Base-by-base conservation (phyloP, 1,140 invertebrate species). In the Temnothorax nylanderi region DNA sequence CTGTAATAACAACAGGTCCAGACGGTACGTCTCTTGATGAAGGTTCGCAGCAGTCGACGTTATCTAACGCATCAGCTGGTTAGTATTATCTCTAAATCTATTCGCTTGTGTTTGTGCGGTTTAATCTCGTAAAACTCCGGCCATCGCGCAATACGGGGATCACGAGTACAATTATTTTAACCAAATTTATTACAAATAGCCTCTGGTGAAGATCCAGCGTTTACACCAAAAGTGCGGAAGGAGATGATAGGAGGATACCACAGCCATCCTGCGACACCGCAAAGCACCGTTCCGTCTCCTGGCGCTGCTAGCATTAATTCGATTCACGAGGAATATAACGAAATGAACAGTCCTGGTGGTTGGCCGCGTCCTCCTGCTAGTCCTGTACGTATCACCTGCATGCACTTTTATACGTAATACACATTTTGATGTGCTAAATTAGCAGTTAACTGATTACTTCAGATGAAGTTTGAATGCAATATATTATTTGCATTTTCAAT, bases 41-140 rank as follows among this genome's bases (percentile, higher is more conserved):
- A 95, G 98, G 97, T 88, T 98, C 98, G 90, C 98, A 99, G 93
- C 98, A 99, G 94, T 98, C 98, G 88, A 99, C 98, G 85, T 96
- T 98, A 78, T 98, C 98, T 69, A 98, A 98, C 95, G 98, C 98
- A 62, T 98, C 98, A 76, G 98, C 97, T 92, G 98, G 97, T 98
- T 94, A 94, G 94, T 93, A 82, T 60, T 56, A 16, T 41, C n/a
- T 77, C 3, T 49, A n/a, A 6, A 65, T 80, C n/a, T 67, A 60
- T 58, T 7, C 11, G 32, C 47, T 74, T 13, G 21, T 71, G 58
- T 34, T 74, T 10, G 58, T 47, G 1, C 6, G 5, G 34, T 65
- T 78, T 65, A 49, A 37, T 69, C 44, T 51, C 18, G 21, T 62
- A 51, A 67, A 67, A 26, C 26, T 51, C 8, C 3, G 3, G 18